Evolutionary conservation across 2,113 vertebrate genomes (phyloP).

Genomic region (Charina bottae): DNA sequence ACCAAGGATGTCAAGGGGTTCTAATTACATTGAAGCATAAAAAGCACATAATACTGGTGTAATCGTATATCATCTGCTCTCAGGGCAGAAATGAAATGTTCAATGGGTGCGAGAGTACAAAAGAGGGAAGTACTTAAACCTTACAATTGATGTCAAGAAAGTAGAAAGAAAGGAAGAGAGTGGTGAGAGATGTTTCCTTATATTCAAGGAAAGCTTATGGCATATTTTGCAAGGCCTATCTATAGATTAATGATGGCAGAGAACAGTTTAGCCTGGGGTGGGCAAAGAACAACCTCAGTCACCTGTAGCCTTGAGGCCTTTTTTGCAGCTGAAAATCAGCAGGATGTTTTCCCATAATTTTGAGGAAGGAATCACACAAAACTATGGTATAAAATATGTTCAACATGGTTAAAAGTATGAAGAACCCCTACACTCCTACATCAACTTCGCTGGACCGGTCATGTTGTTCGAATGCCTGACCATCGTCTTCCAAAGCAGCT

Average conservation of each 20-base stretch:
- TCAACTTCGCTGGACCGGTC: too few relatives aligned
- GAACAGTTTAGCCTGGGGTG: not conserved
- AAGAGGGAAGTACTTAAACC: not conserved
- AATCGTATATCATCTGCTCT: not conserved
- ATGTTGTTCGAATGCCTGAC: too few relatives aligned
- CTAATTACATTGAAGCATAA: slow-evolving; percentile 6
- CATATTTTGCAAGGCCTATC: not conserved
- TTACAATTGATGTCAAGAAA: not conserved
- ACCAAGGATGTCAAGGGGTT: not conserved
- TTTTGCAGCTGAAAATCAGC: not conserved
- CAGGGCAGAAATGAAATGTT: not conserved
- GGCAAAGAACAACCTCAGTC: not conserved
- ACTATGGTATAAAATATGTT: not conserved
- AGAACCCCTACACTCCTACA: not conserved
- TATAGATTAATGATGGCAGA: not conserved
- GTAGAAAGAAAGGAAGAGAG: not conserved
- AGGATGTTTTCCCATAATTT: not conserved
- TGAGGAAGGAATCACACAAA: not conserved
- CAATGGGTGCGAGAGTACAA: not conserved
- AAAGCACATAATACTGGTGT: not conserved
- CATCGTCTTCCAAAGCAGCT: too few relatives aligned
- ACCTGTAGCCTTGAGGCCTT: not conserved
- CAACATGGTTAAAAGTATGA: not conserved
- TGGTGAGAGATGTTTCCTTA: not conserved
- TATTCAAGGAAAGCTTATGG: not conserved